Percentiles rank a stretch among this genome's conserved stretches.
phyloP scores from a whole-genome alignment of 2,113 vertebrate species.

The Tachysurus fulvidraco region DNA sequence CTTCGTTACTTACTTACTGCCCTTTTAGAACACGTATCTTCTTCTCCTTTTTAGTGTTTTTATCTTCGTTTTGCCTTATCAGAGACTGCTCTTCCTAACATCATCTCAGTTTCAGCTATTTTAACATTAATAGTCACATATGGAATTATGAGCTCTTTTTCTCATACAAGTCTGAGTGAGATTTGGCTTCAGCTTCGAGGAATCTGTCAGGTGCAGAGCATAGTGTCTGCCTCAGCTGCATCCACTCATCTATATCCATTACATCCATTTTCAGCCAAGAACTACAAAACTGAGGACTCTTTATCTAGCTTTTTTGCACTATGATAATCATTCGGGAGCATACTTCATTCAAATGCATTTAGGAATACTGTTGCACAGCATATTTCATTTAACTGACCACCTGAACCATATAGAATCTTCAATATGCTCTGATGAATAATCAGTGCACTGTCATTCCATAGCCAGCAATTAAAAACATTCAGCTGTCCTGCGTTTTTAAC shows the following conservation, averaged over 20 bases:
- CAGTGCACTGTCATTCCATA: not conserved
- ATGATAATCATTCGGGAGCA: not conserved
- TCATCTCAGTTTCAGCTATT: slow-evolving; percentile 3
- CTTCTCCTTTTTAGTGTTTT: slow-evolving; percentile 45
- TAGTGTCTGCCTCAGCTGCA: slow-evolving; percentile 26
- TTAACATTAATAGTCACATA: not conserved
- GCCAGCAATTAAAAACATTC: slow-evolving; percentile 2
- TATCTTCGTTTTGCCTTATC: slow-evolving; percentile 55
- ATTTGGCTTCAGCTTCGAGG: slow-evolving; percentile 27
- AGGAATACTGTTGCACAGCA: not conserved
- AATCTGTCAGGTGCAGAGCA: slow-evolving; percentile 28
- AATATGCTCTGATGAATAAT: slow-evolving; percentile 2
- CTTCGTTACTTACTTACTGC: not conserved
- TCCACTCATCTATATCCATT: slow-evolving; percentile 25
- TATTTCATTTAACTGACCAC: slow-evolving; percentile 3
- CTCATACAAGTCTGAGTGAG: slow-evolving; percentile 3
- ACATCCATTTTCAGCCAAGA: slow-evolving; percentile 56
- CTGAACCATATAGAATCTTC: not conserved
- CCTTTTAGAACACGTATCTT: not conserved
- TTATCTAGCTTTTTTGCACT: not conserved
- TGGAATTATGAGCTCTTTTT: slow-evolving; percentile 1
- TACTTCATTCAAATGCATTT: slow-evolving; percentile 1
- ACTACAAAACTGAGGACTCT: slow-evolving; percentile 42
- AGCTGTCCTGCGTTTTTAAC: not conserved
- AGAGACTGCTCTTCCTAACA: not conserved